Evolutionary conservation across 92 coral and sea anemone genomes (phyloP), one percentile per base, ranked within the genome.

Genomic region (Plumapathes pennacea): DNA sequence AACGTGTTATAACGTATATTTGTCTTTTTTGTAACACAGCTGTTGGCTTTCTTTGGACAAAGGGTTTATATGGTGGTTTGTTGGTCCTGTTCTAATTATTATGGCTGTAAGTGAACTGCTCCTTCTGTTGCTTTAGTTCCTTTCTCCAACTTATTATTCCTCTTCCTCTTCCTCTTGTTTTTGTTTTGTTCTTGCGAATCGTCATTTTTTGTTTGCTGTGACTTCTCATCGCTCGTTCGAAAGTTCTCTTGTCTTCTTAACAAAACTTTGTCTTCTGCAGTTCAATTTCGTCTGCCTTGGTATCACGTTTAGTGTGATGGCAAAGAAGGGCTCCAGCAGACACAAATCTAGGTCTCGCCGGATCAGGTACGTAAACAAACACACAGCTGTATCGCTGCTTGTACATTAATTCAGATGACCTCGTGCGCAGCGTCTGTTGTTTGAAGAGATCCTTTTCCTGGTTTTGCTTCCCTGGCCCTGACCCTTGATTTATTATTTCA

Each of bases 51-150:
- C 99, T 4, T 81, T 94, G 25, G 76, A 74, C 6, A 77, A 78
- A n/a, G 94, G 96, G 5, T 89, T 94, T 25, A 89, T 94, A 20
- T 94, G 99, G 99, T 76, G 89, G 10, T 94, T 94, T 72, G 96
- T 89, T 50, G 99, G 96, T 1, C 99, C 99, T 4, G 99, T 85
- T 50, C 71, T 94, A 5, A 65, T 74, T 21, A 84, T 89, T 1
- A 80, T 88, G n/a, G 76, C 64, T 56, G 99, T 94, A 78, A 89
- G 99, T 78, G n/a, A n/a, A n/a, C n/a, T n/a, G n/a, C n/a, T n/a
- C n/a, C n/a, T n/a, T n/a, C n/a, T n/a, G n/a, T n/a, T n/a, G n/a
- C n/a, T n/a, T n/a, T n/a, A n/a, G n/a, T n/a, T n/a, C n/a, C n/a
- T n/a, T n/a, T n/a, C n/a, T n/a, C n/a, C n/a, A n/a, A n/a, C n/a